These are phyloP conservation scores for Pandemis cinnamomeana DNA, from an alignment of 2,888 invertebrate species.

Conservation along the genomic window DNA sequence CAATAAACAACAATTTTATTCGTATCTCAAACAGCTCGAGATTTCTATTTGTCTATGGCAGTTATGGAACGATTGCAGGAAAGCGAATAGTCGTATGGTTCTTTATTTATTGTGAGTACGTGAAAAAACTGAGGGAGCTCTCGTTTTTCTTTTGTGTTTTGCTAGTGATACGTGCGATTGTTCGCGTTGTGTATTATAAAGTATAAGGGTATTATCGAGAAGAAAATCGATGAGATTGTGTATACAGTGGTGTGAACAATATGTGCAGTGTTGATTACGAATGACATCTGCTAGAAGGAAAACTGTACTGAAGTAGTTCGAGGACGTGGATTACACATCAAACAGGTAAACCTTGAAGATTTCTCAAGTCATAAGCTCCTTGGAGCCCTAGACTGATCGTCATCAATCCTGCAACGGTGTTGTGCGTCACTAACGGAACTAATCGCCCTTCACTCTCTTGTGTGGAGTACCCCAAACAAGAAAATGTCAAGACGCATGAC, in stretches of 20 bases:
- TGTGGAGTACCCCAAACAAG: slow-evolving; percentile 61
- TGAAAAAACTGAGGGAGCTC: slow-evolving; percentile 57
- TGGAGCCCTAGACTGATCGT: slow-evolving; percentile 21
- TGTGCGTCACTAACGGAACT: slow-evolving; percentile 53
- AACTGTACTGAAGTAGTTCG: slow-evolving; percentile 71
- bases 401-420: slow-evolving; percentile 38
- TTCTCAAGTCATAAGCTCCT: slow-evolving; percentile 19
- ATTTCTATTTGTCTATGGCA: slow-evolving; percentile 37
- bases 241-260: slow-evolving; percentile 66
- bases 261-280: slow-evolving; percentile 81
- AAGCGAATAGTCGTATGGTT: slow-evolving; percentile 39
- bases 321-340: slow-evolving; percentile 48
- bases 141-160: slow-evolving; percentile 59
- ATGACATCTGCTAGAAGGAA: slow-evolving; percentile 77
- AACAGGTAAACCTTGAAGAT: slow-evolving; percentile 60
- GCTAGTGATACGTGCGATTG: slow-evolving; percentile 50
- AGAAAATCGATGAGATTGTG: slow-evolving; percentile 66
- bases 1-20: not conserved
- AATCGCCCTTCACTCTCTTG: slow-evolving; percentile 67
- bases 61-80: slow-evolving; percentile 36
- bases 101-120: slow-evolving; percentile 50
- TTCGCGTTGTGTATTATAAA: slow-evolving; percentile 53
- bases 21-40: slow-evolving; percentile 23
- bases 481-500: slow-evolving; percentile 79
- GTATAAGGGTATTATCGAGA: slow-evolving; percentile 59